Conservation (phyloP, 1,140 invertebrate species). For the Trichonephila inaurata region DNA sequence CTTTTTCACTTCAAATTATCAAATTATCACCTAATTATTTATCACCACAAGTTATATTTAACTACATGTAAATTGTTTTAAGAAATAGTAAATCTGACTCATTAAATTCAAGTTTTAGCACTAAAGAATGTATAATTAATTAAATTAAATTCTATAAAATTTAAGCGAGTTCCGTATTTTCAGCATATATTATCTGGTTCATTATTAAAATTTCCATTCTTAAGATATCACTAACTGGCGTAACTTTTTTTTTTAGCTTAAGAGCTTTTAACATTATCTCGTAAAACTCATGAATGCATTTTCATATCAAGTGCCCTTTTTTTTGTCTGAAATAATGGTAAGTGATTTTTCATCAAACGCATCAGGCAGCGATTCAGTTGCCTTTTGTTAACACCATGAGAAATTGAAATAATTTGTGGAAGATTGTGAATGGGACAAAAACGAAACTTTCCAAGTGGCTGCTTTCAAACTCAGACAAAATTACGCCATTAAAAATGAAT, state of each 20-base stretch:
- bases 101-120: no score
- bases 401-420: slow-evolving; percentile 19
- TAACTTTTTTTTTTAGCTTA: not conserved
- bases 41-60: no score
- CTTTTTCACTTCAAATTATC: no score
- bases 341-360: slow-evolving; percentile 17
- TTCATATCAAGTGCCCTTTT: not conserved
- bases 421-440: not conserved
- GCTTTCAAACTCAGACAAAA: slow-evolving; percentile 13
- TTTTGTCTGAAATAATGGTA: not conserved
- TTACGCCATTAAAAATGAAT: slow-evolving; percentile 34
- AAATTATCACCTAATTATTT: no score
- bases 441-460: not conserved
- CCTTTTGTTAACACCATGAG: not conserved
- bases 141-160: no score
- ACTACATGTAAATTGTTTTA: no score
- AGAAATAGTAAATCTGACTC: no score
- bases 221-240: not conserved
- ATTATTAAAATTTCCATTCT: no score
- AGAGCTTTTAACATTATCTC: not conserved
- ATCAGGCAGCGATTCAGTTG: not conserved
- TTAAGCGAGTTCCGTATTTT: no score
- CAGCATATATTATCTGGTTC: no score
- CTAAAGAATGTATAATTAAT: no score
- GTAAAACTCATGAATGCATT: not conserved